These are phyloP conservation scores for Miniopterus natalensis DNA, from an alignment of 2,113 vertebrate species.

Conservation along the genomic window DNA sequence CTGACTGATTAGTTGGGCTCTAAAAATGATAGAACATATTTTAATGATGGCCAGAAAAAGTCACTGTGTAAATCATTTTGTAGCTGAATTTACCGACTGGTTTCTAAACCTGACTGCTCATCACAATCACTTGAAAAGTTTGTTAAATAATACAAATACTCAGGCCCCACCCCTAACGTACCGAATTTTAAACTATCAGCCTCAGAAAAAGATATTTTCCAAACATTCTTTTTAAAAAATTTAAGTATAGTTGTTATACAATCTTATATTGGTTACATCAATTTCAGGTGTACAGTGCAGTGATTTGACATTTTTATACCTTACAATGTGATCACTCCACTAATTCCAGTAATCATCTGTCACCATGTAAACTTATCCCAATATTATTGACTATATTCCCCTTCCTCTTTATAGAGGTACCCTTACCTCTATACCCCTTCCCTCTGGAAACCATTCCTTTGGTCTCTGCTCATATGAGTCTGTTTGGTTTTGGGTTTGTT, in stretches of 20 bases:
- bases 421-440: neutral
- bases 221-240: neutral
- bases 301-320: neutral
- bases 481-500: neutral
- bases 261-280: neutral
- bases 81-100: neutral
- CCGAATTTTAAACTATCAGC: neutral
- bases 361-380: neutral
- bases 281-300: neutral
- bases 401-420: neutral
- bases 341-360: neutral
- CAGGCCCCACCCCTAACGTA: neutral
- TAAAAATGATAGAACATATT: constrained; percentile 51
- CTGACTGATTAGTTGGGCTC: neutral
- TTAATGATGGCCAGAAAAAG: constrained; percentile 16
- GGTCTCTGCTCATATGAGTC: neutral
- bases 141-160: constrained; percentile 47
- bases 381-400: neutral
- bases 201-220: constrained; percentile 46
- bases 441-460: neutral
- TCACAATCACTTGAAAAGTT: constrained; percentile 3
- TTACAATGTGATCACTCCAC: neutral
- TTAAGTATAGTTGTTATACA: neutral
- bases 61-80: neutral
- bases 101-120: constrained; percentile 43